Percentiles rank a stretch among this genome's conserved stretches.
Conservation (phyloP, 2,113 vertebrate species). For the Loxodonta africana region DNA sequence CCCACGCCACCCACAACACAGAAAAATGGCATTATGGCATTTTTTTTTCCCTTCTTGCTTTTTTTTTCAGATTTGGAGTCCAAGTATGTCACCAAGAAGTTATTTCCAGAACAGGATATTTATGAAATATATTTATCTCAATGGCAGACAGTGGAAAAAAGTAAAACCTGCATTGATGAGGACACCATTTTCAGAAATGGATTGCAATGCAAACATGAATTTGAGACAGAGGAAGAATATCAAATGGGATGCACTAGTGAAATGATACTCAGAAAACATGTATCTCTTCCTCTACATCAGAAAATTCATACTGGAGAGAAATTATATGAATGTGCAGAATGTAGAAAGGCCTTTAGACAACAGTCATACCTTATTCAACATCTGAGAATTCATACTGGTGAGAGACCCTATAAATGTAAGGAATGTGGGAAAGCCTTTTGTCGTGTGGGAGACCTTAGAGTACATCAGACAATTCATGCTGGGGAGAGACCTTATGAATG, state of each 20-base stretch:
- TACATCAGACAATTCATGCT: conserved; percentile 65
- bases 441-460: conserved; percentile 47
- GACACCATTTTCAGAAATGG: conserved; percentile 40
- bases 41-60: neutral
- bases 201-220: conserved; percentile 23
- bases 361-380: conserved; percentile 68
- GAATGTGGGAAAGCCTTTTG: conserved; percentile 77
- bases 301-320: conserved; percentile 62
- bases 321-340: conserved; percentile 65
- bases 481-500: conserved; percentile 64
- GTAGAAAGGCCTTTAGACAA: conserved; percentile 62
- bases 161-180: neutral
- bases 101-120: conserved; percentile 54
- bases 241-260: neutral
- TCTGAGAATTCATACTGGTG: neutral
- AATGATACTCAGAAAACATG: neutral
- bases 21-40: neutral
- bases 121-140: conserved; percentile 50
- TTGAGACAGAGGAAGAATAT: conserved; percentile 18
- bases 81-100: neutral
- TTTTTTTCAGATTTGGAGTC: conserved; percentile 2
- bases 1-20: neutral
- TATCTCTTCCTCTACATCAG: conserved; percentile 32
- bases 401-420: conserved; percentile 72
- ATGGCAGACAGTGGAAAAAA: neutral